Evolutionary conservation across 1,140 invertebrate species (phyloP).

Genomic region (Euura lappo): DNA sequence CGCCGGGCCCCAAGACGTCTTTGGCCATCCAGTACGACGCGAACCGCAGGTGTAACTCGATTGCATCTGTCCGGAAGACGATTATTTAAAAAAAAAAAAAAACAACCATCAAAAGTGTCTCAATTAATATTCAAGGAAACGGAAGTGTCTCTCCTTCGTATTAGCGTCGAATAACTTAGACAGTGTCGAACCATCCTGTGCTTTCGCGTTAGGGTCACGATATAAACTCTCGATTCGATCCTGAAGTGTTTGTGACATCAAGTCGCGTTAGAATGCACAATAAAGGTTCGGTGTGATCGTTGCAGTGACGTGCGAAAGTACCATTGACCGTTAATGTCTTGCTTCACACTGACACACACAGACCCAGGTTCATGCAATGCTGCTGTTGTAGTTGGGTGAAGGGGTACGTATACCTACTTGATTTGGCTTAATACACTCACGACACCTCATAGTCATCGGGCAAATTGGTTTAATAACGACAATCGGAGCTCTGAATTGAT

Average conservation of each 20-base stretch:
- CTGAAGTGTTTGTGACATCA: background rate
- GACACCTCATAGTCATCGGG: slow-evolving; percentile 36
- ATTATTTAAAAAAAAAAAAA: no score
- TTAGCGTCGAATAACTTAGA: no score
- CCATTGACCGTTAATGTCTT: slow-evolving; percentile 1
- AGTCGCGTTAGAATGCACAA: background rate
- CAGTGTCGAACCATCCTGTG: no score
- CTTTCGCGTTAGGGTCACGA: no score
- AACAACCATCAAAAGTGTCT: no score
- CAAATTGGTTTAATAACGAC: slow-evolving; percentile 45
- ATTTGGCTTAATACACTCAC: slow-evolving; percentile 44
- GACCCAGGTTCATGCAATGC: background rate
- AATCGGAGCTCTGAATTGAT: slow-evolving; percentile 39
- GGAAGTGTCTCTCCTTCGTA: no score
- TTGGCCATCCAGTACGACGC: background rate
- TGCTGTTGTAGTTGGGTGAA: background rate
- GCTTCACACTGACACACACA: background rate
- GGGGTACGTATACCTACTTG: no score
- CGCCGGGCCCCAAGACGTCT: background rate
- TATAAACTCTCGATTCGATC: background rate
- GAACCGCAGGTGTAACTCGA: background rate
- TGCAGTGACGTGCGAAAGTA: background rate
- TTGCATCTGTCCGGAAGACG: background rate
- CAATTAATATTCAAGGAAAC: no score
- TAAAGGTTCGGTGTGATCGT: background rate